Conservation (phyloP, 2,113 vertebrate genomes). For the Passer domesticus region DNA sequence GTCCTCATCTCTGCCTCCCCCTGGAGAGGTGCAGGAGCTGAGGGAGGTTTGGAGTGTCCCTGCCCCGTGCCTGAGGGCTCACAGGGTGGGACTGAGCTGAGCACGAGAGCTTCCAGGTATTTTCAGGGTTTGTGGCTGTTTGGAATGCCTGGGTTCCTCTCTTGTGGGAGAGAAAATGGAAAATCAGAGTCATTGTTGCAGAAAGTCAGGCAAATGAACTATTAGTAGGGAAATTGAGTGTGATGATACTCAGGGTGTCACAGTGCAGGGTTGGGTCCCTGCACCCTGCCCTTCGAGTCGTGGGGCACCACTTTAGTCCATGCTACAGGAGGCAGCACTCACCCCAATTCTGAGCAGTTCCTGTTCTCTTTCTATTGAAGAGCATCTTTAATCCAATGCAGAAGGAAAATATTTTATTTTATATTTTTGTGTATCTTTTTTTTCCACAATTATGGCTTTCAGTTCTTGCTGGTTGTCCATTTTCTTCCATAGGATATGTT, state of each 20-base stretch:
- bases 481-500: not conserved
- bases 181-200: not conserved
- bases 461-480: not conserved
- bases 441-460: not conserved
- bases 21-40: not conserved
- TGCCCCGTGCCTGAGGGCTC: not conserved
- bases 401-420: not conserved
- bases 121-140: not conserved
- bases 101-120: rapidly evolving
- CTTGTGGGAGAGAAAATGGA: not conserved
- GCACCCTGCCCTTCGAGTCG: rapidly evolving
- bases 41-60: not conserved
- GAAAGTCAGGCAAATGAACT: not conserved
- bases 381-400: not conserved
- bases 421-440: not conserved
- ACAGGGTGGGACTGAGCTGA: no score
- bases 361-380: rapidly evolving
- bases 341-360: not conserved
- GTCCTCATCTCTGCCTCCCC: not conserved
- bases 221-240: not conserved
- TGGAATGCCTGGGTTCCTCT: not conserved
- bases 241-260: not conserved
- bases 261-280: rapidly evolving
- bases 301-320: not conserved
- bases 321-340: rapidly evolving